phyloP scores from a whole-genome alignment of 2,888 invertebrate species.

The Bembecia ichneumoniformis region DNA sequence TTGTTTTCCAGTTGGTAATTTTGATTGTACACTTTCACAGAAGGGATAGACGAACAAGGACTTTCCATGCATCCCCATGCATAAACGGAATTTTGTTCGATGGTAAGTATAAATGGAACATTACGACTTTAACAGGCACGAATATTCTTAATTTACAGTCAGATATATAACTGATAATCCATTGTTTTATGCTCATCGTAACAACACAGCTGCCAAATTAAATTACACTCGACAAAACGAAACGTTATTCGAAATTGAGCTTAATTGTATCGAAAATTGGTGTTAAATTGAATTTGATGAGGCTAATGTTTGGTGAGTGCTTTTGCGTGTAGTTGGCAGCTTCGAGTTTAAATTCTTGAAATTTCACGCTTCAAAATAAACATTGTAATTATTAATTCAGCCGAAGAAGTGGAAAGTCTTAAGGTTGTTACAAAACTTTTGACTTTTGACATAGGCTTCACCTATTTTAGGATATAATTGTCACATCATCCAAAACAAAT shows the following conservation, averaged over 20 bases:
- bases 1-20: too few species aligned
- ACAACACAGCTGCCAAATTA: background rate
- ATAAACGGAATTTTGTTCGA: too few species aligned
- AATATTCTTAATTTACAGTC: too few species aligned
- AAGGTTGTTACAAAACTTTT: background rate
- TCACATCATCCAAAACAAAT: too few species aligned
- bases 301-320: background rate
- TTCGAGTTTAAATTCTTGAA: background rate
- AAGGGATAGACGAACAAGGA: too few species aligned
- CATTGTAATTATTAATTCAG: background rate
- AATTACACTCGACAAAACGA: background rate
- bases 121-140: too few species aligned
- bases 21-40: too few species aligned
- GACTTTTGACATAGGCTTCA: slow-evolving; percentile 2
- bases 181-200: background rate
- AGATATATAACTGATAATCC: too few species aligned
- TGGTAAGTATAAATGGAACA: too few species aligned
- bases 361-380: background rate
- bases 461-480: background rate
- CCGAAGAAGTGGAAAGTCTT: too few species aligned
- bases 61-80: too few species aligned
- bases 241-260: background rate
- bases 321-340: background rate
- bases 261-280: background rate
- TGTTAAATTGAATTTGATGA: background rate